Evolutionary conservation across 2,888 invertebrate species (phyloP).

Genomic region (Gymnosoma rotundatum): DNA sequence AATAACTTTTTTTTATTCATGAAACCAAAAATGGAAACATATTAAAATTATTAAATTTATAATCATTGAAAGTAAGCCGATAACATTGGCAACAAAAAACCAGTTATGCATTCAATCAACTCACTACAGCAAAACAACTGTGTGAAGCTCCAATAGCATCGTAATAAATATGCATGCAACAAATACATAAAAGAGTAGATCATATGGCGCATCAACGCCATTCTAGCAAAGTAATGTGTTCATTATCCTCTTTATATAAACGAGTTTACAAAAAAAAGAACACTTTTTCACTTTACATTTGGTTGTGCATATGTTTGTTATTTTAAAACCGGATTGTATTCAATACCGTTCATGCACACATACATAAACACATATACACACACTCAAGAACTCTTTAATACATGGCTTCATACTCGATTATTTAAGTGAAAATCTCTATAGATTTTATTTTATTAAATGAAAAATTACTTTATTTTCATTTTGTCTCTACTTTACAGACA

Average conservation of each 20-base stretch:
- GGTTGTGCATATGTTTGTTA: not conserved
- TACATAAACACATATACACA: not conserved
- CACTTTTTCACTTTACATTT: not conserved
- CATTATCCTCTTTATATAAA: constrained; percentile 52
- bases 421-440: not conserved
- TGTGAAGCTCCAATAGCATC: constrained; percentile 17
- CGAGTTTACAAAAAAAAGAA: constrained; percentile 19
- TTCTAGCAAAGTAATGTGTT: constrained; percentile 47
- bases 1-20: constrained; percentile 46
- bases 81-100: constrained; percentile 22
- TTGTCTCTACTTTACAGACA: constrained; percentile 74
- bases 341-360: not conserved
- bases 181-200: constrained; percentile 30
- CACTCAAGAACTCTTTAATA: not conserved
- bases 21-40: constrained; percentile 64
- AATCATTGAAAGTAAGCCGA: constrained; percentile 64
- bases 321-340: not conserved
- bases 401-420: not conserved
- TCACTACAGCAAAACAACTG: constrained; percentile 7
- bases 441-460: constrained; percentile 12
- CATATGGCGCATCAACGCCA: constrained; percentile 51
- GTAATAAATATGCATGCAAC: constrained; percentile 12
- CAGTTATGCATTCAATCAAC: constrained; percentile 7
- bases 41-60: constrained; percentile 70
- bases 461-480: constrained; percentile 61